Evolutionary conservation across 2,888 invertebrate species (phyloP).

Genomic region (Apotomis turbidana): DNA sequence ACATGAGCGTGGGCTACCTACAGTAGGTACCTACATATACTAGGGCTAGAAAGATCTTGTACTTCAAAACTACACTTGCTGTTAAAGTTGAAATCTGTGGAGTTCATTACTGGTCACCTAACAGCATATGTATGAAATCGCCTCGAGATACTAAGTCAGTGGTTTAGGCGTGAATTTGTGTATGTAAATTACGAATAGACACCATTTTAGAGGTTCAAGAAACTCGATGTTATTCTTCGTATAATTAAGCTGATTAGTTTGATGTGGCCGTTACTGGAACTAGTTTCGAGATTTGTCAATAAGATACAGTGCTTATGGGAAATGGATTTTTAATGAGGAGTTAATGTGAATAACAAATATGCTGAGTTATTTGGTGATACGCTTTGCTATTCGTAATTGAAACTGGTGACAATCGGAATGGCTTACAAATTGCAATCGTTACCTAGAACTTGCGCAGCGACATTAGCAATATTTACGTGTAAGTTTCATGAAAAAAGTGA

Average conservation of each 20-base stretch:
- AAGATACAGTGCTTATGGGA: constrained; percentile 37
- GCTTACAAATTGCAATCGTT: background rate
- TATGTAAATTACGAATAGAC: constrained; percentile 17
- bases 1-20: too few species aligned
- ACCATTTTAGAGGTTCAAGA: constrained; percentile 58
- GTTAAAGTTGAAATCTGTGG: too few species aligned
- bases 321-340: constrained; percentile 35
- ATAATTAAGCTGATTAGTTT: constrained; percentile 62
- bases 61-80: background rate
- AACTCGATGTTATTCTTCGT: constrained; percentile 57
- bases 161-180: constrained; percentile 14
- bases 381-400: background rate
- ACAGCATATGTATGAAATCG: background rate
- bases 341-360: constrained; percentile 32
- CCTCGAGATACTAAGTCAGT: background rate
- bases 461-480: too few species aligned
- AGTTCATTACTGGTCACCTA: too few species aligned
- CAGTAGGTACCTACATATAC: too few species aligned
- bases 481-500: too few species aligned
- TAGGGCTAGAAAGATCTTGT: too few species aligned
- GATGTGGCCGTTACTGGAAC: constrained; percentile 46
- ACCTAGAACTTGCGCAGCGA: too few species aligned
- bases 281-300: constrained; percentile 37
- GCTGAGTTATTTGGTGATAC: constrained; percentile 13
- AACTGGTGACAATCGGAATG: background rate